These are phyloP conservation scores for Volucella bombylans DNA, from an alignment of 2,888 invertebrate genomes.

Conservation along the genomic window DNA sequence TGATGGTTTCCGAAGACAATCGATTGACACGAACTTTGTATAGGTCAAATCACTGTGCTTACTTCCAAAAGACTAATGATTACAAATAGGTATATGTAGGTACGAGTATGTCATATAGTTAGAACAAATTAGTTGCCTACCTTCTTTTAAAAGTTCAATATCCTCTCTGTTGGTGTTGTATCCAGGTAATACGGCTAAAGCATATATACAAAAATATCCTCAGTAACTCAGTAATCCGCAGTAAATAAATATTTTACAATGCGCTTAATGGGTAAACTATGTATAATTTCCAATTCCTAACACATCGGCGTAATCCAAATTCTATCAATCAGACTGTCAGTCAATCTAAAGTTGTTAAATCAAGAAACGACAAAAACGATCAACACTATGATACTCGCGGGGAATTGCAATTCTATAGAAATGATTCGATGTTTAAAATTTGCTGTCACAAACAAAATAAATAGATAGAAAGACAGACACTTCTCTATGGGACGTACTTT, in stretches of 20 bases:
- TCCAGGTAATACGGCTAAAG: not conserved
- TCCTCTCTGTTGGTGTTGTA: conserved; percentile 14
- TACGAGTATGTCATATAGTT: too few species aligned
- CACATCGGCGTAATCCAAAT: conserved; percentile 42
- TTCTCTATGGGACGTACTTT: conserved; percentile 8
- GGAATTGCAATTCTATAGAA: conserved; percentile 22
- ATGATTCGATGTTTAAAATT: conserved; percentile 26
- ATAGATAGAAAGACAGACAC: conserved; percentile 7
- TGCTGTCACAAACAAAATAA: conserved; percentile 17
- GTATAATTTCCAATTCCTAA: conserved; percentile 8
- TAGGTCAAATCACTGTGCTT: too few species aligned
- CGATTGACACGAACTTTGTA: too few species aligned
- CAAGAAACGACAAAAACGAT: conserved; percentile 30
- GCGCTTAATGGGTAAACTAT: conserved; percentile 37
- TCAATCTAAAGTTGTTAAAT: conserved; percentile 5
- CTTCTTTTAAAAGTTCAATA: conserved; percentile 53
- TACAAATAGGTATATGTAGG: too few species aligned
- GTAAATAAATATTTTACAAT: not conserved
- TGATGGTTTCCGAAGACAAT: too few species aligned
- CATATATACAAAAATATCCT: conserved; percentile 49
- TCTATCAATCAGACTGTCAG: conserved; percentile 25
- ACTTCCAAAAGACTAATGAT: too few species aligned
- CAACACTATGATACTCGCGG: conserved; percentile 40
- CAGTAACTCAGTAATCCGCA: conserved; percentile 5
- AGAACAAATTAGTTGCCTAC: conserved; percentile 19